These are phyloP conservation scores for Alloplasta piceator DNA, from an alignment of 2,888 invertebrate species.

Conservation along the genomic window DNA sequence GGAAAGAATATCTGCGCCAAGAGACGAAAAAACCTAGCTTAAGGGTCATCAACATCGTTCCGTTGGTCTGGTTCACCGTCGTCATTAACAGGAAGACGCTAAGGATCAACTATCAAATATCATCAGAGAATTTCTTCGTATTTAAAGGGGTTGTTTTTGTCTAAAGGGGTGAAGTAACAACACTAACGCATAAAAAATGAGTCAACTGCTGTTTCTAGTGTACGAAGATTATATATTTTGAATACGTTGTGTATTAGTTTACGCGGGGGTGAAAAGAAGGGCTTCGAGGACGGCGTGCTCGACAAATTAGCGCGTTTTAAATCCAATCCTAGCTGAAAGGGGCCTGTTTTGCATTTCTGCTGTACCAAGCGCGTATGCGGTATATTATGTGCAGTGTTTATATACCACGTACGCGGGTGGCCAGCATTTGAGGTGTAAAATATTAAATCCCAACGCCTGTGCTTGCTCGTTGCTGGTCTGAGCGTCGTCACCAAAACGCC, in stretches of 20 bases:
- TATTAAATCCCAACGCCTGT: slow-evolving; percentile 80
- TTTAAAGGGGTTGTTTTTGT: too few species aligned
- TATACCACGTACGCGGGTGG: slow-evolving; percentile 59
- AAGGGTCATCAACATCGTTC: neutral
- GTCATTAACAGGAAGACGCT: too few species aligned
- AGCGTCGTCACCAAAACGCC: slow-evolving; percentile 50
- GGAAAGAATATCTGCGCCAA: neutral
- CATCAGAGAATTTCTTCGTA: too few species aligned
- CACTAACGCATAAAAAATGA: too few species aligned
- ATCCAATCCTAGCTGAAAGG: slow-evolving; percentile 81
- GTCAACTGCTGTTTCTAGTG: too few species aligned
- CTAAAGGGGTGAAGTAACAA: too few species aligned
- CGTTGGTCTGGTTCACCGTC: too few species aligned
- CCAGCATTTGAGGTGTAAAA: slow-evolving; percentile 83
- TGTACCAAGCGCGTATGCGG: slow-evolving; percentile 57
- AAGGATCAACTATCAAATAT: too few species aligned
- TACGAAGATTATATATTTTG: too few species aligned
- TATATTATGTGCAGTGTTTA: slow-evolving; percentile 13
- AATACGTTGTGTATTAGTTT: slow-evolving; percentile 20
- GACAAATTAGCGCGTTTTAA: slow-evolving; percentile 83
- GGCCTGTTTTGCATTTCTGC: slow-evolving; percentile 79
- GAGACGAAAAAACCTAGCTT: neutral
- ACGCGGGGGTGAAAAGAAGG: slow-evolving; percentile 49
- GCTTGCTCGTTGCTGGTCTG: slow-evolving; percentile 51
- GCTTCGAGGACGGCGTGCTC: slow-evolving; percentile 70